These are phyloP conservation scores for Phalacrocorax pelagicus DNA, from an alignment of 2,113 vertebrate species.

Conservation along the genomic window DNA sequence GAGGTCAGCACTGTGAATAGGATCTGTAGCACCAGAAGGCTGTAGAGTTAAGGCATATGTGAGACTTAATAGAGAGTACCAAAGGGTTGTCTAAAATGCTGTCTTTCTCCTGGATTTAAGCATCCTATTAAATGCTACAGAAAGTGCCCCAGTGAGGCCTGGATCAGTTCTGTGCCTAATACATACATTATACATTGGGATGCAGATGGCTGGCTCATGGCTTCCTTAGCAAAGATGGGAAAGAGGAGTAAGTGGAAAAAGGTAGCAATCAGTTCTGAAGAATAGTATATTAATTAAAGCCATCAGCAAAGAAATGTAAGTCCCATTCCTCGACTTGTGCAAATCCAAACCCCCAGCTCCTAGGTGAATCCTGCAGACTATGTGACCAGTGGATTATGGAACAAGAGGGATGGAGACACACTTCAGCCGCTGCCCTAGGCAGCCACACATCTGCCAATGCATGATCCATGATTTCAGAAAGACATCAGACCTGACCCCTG, in stretches of 20 bases:
- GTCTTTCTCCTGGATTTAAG: not conserved
- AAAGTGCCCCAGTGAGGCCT: not conserved
- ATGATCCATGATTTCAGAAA: not conserved
- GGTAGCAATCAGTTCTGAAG: not conserved
- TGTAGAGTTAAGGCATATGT: not conserved
- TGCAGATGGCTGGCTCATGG: not conserved
- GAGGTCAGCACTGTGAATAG: not conserved
- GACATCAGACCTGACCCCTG: not conserved
- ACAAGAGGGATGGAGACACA: not conserved
- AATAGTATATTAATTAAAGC: not conserved
- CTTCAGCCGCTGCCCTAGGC: not conserved
- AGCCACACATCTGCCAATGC: not conserved
- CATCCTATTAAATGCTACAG: not conserved
- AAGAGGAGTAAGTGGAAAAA: not conserved
- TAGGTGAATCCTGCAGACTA: not conserved
- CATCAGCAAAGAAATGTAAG: not conserved
- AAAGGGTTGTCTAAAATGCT: not conserved
- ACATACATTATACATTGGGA: not conserved
- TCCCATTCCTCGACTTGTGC: fast-evolving
- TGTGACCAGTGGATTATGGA: not conserved
- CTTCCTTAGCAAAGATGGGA: not conserved
- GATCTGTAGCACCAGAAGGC: not conserved
- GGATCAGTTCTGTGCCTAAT: not conserved
- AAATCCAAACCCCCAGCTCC: not conserved
- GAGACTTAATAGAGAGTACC: not conserved